These are phyloP conservation scores for Athalia rosae DNA, from an alignment of 2,888 invertebrate genomes.

Conservation along the genomic window DNA sequence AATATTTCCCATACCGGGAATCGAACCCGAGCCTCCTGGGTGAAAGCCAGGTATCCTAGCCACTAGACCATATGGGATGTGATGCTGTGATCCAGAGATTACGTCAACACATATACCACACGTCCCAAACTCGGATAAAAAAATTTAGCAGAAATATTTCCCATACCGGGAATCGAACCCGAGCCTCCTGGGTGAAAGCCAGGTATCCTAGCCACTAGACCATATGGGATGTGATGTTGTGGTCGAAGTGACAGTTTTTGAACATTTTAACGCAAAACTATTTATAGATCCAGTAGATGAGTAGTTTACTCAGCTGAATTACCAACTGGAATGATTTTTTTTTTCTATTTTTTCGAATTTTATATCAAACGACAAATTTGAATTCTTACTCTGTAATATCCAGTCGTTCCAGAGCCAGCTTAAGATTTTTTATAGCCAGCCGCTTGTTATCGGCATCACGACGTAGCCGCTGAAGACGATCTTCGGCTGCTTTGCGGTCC, in stretches of 20 bases:
- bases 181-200: conserved; percentile 79
- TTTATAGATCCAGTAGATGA: not conserved
- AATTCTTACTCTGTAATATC: conserved; percentile 89
- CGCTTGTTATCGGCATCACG: conserved; percentile 87
- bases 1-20: conserved; percentile 77
- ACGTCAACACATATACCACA: too few relatives aligned
- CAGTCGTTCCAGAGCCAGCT: conserved; percentile 86
- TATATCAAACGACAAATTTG: conserved; percentile 51
- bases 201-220: conserved; percentile 72
- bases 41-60: conserved; percentile 77
- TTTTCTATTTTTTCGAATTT: not conserved
- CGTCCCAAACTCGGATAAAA: too few relatives aligned
- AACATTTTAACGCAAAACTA: not conserved
- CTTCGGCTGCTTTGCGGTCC: conserved; percentile 78
- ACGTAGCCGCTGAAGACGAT: conserved; percentile 77
- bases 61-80: conserved; percentile 16
- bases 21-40: conserved; percentile 80
- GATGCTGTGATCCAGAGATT: too few relatives aligned
- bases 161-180: conserved; percentile 80
- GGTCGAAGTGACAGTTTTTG: not conserved
- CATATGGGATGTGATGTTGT: not conserved
- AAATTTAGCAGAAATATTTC: conserved; percentile 69
- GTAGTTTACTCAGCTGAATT: not conserved
- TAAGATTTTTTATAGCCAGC: conserved; percentile 87
- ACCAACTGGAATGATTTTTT: not conserved